Evolutionary conservation across 2,888 invertebrate species (phyloP), one percentile per base, ranked within the genome.

Genomic region (Calephelis perditalis): DNA sequence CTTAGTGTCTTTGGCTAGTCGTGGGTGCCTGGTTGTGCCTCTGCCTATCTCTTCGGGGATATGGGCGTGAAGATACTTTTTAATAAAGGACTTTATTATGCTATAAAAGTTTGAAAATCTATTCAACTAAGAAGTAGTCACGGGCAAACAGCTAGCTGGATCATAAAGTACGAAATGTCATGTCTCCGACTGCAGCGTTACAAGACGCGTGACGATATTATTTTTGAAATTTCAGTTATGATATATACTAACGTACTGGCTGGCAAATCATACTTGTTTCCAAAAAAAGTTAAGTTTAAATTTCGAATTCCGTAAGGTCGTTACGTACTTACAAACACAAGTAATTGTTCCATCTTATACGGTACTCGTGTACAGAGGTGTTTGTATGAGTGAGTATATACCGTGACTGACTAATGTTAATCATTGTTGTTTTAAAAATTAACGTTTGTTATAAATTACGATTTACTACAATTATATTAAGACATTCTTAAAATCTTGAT

Each of bases 251-350:
- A 15, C 8, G 8, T 35, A 52, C 52, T 46, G 45, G 59, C 55
- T 60, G 60, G 56, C 57, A 60, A 57, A 56, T 46, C 56, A 60
- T 56, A 49, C 44, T 43, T 57, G 49, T 58, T 56, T 10, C 57
- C 37, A 62, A 63, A 64, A 64, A 65, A 66, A 64, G 57, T 61
- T 60, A 63, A 62, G 59, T 64, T 61, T 37, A 61, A 68, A 65
- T 64, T 69, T 70, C 60, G 67, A 70, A 71, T 71, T 67, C 68
- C 69, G 65, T 68, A 72, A 71, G 70, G 71, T 74, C 71, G 70
- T 70, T 70, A 68, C 67, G 59, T 60, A 60, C 56, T 60, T 69
- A 67, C 67, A 57, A 66, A 69, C 67, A 65, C 67, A 56, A 62
- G 66, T 66, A 65, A 70, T 70, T 69, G 68, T 69, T 65, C 63